phyloP scores from a whole-genome alignment of 1,140 invertebrate species.

The Magallana angulata region DNA sequence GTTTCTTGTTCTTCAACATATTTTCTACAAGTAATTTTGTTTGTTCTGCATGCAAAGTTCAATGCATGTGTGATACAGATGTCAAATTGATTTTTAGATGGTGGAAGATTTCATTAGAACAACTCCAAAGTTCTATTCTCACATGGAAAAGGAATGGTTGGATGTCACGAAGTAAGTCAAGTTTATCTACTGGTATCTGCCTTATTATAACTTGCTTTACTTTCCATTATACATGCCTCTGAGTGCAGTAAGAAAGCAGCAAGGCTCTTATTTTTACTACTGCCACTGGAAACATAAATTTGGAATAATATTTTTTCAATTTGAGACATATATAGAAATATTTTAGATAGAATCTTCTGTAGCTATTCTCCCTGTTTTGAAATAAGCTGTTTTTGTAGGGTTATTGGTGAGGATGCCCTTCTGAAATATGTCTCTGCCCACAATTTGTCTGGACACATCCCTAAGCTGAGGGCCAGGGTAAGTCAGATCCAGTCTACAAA shows the following conservation, averaged over 20 bases:
- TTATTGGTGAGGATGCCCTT: conserved; percentile 68
- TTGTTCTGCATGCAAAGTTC: too few relatives aligned
- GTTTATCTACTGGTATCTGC: not conserved
- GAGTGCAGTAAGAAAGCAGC: too few relatives aligned
- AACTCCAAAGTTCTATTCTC: conserved; percentile 66
- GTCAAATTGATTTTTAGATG: conserved; percentile 52
- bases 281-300: not conserved
- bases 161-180: conserved; percentile 64
- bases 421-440: conserved; percentile 67
- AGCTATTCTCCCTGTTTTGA: too few relatives aligned
- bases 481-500: not conserved
- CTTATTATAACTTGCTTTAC: not conserved
- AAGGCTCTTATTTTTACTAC: too few relatives aligned
- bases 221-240: not conserved
- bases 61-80: too few relatives aligned
- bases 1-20: too few relatives aligned
- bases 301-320: too few relatives aligned
- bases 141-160: conserved; percentile 72
- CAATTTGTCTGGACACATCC: conserved; percentile 64
- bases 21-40: too few relatives aligned
- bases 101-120: conserved; percentile 74
- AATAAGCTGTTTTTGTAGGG: conserved; percentile 54
- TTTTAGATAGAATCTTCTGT: too few relatives aligned
- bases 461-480: conserved; percentile 69
- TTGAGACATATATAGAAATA: too few relatives aligned